Evolutionary conservation across 1,140 invertebrate species (phyloP).

Genomic region (Galendromus occidentalis): DNA sequence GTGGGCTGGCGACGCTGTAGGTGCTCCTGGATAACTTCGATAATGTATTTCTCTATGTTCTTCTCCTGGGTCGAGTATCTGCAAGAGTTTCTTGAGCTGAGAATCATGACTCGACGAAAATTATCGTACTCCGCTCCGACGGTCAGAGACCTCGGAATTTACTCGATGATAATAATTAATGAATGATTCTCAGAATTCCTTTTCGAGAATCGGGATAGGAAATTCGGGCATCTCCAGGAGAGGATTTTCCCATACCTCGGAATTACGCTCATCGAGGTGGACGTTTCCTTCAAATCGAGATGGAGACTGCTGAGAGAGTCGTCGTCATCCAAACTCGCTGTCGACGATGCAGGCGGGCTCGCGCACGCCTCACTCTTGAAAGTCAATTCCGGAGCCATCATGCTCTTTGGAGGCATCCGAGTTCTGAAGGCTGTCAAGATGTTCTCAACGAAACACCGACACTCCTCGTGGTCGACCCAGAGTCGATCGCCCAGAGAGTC

Average conservation of each 20-base stretch:
- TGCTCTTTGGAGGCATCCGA: slow-evolving; percentile 37
- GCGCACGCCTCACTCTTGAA: slow-evolving; percentile 22
- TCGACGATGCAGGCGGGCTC: slow-evolving; percentile 24
- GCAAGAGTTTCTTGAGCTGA: slow-evolving; percentile 25
- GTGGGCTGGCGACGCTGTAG: slow-evolving; percentile 62
- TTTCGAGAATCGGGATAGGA: neutral
- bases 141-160: no score
- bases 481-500: slow-evolving; percentile 73
- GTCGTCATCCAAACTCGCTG: slow-evolving; percentile 36
- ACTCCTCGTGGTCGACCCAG: slow-evolving; percentile 81
- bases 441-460: slow-evolving; percentile 77
- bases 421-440: slow-evolving; percentile 72
- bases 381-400: slow-evolving; percentile 32
- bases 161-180: no score
- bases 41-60: slow-evolving; percentile 53
- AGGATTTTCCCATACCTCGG: slow-evolving; percentile 11
- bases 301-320: slow-evolving; percentile 15
- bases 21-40: slow-evolving; percentile 70
- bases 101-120: slow-evolving; percentile 10
- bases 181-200: no score
- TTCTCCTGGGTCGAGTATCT: slow-evolving; percentile 39
- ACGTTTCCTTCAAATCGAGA: neutral
- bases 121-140: no score
- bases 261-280: slow-evolving; percentile 16
- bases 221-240: neutral